phyloP scores from a whole-genome alignment of 2,797 vertebrate genomes.

The Prunella strophiata region DNA sequence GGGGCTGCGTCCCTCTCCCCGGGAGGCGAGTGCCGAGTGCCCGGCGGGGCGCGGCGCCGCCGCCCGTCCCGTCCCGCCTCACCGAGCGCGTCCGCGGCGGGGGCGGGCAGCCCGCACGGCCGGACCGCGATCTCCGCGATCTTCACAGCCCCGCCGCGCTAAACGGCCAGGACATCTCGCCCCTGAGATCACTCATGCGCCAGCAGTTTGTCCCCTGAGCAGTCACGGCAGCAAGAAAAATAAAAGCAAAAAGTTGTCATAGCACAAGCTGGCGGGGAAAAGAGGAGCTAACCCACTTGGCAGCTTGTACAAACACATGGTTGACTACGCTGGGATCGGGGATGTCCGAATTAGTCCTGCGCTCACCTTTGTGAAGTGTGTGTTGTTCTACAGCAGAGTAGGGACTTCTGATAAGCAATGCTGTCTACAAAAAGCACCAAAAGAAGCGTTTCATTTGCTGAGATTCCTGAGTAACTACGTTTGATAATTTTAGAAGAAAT shows the following conservation, averaged over 20 bases:
- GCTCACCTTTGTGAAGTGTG: not conserved
- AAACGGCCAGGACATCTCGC: accelerated
- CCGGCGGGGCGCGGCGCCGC: not conserved
- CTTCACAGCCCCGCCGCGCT: not conserved
- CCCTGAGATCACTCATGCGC: too few relatives aligned
- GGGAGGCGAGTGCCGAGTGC: not conserved
- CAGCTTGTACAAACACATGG: not conserved
- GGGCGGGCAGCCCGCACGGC: not conserved
- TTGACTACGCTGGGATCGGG: not conserved
- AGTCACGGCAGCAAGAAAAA: not conserved
- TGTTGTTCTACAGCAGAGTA: not conserved
- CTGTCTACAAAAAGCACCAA: not conserved
- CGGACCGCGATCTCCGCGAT: accelerated
- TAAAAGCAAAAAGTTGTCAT: not conserved
- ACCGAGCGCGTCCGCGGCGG: not conserved
- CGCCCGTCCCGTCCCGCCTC: not conserved
- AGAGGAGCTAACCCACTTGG: not conserved
- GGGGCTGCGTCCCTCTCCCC: not conserved
- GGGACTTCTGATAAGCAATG: not conserved
- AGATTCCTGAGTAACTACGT: not conserved
- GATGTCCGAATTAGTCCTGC: not conserved
- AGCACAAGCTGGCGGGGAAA: not conserved
- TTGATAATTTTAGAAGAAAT: not conserved
- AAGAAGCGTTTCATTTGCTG: not conserved
- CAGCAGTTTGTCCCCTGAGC: too few relatives aligned